Evolutionary conservation across 2,113 vertebrate genomes (phyloP).

Genomic region (Grammomys surdaster): DNA sequence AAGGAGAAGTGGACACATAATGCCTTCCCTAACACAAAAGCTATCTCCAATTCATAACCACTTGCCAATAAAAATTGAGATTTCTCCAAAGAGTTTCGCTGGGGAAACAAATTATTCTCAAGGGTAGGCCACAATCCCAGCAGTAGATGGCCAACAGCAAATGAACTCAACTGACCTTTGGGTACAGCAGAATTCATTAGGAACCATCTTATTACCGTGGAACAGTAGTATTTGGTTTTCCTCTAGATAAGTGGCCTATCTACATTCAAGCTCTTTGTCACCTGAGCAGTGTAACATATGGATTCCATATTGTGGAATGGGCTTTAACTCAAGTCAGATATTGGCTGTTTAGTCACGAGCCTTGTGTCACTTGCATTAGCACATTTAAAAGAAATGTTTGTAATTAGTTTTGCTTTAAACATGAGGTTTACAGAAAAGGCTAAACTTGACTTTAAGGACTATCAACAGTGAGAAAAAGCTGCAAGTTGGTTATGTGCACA

Average conservation of each 20-base stretch:
- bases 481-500: neutral
- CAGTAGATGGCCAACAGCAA: neutral
- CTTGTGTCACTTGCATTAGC: neutral
- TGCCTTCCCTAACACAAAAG: neutral
- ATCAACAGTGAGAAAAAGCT: neutral
- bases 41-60: neutral
- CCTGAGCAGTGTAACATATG: neutral
- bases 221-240: neutral
- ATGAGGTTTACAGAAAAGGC: neutral
- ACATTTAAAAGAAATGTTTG: neutral
- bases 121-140: no score
- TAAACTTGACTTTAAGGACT: neutral
- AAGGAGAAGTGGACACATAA: no score
- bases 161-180: neutral
- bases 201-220: neutral
- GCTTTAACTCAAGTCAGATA: neutral
- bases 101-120: neutral
- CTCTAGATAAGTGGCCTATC: neutral
- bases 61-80: neutral
- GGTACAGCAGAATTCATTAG: neutral
- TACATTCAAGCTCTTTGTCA: neutral
- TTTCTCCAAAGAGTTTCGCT: neutral
- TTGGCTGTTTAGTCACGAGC: neutral
- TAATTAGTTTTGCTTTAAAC: neutral
- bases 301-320: neutral